Evolutionary conservation across 2,113 vertebrate species (phyloP), one percentile per base, ranked within the genome.

Genomic region (Ochotona curzoniae): DNA sequence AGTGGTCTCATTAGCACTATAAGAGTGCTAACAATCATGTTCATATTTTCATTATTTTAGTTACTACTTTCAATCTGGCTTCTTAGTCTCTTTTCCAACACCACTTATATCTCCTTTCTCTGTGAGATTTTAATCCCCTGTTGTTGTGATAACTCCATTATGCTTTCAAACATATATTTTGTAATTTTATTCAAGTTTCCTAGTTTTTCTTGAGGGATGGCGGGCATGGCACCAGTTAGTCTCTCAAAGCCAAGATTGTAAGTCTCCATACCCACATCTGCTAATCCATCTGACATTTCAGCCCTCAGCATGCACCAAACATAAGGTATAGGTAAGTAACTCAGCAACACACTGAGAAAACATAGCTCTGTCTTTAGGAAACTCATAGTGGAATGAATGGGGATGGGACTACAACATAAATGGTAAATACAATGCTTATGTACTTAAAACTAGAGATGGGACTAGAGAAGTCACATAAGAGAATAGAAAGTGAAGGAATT

Each of bases 11-110:
- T 78, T 0, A 80, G 30, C 14, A 26, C 26, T 76, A 13, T 80
- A 20, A 91, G 25, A 87, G 51, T 73, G 7, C 7, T 93, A 30
- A 93, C 89, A 61, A 4, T 1, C 69, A 73, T 83, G 66, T 8
- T 89, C n/a, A 74, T 70, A 35, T 57, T 91, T 13, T 91, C 47
- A 86, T 13, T 57, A n/a, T 83, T 44, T 89, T 75, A 82, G 64
- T 91, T 89, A 94, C 38, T 83, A 81, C 49, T 75, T 93, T 89
- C 32, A 57, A 0, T 76, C 87, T 93, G 63, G 67, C 44, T 92
- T 84, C 64, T 88, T 44, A 70, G 44, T 13, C 82, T 87, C 63
- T 67, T 35, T 87, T 63, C 20, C 5, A 9, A 87, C n/a, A 90
- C 12, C 25, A 87, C 30, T 74, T 63, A 63, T 4, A 79, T 80